Percentiles rank a stretch among this genome's conserved stretches.
These are phyloP conservation scores for Crepidodera aurea DNA, from an alignment of 2,888 invertebrate species.

Conservation along the genomic window DNA sequence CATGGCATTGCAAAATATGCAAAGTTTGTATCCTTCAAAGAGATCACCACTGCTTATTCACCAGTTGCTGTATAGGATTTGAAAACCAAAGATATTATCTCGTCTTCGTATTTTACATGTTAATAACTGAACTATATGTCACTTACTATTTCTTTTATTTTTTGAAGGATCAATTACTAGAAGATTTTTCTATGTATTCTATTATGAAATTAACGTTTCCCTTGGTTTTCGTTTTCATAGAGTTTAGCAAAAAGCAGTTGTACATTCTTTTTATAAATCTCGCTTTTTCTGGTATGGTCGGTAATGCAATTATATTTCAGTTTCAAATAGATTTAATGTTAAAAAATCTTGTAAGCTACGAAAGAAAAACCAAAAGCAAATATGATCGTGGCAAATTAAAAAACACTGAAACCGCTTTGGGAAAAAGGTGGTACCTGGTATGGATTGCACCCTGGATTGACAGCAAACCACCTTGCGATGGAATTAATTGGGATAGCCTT, in stretches of 20 bases:
- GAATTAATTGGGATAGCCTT: slow-evolving; percentile 66
- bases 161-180: slow-evolving; percentile 67
- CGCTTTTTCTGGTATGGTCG: slow-evolving; percentile 71
- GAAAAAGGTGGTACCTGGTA: slow-evolving; percentile 79
- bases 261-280: slow-evolving; percentile 76
- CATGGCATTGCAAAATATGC: slow-evolving; percentile 91
- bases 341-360: slow-evolving; percentile 78
- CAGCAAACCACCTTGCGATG: slow-evolving; percentile 82
- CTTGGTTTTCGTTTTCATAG: slow-evolving; percentile 73
- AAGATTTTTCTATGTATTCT: slow-evolving; percentile 65
- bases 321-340: slow-evolving; percentile 77
- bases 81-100: slow-evolving; percentile 87
- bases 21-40: slow-evolving; percentile 84
- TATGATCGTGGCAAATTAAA: slow-evolving; percentile 77
- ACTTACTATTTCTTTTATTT: slow-evolving; percentile 75
- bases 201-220: slow-evolving; percentile 76
- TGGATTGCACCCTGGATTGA: slow-evolving; percentile 82
- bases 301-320: slow-evolving; percentile 73
- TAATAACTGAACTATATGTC: slow-evolving; percentile 74
- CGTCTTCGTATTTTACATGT: slow-evolving; percentile 77
- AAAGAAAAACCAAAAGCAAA: slow-evolving; percentile 68
- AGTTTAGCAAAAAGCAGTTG: slow-evolving; percentile 71
- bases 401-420: slow-evolving; percentile 82
- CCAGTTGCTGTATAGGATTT: slow-evolving; percentile 88
- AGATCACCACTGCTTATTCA: slow-evolving; percentile 90